Conservation (phyloP, 2,797 vertebrate species). For the Tenualosa thibaudeaui region DNA sequence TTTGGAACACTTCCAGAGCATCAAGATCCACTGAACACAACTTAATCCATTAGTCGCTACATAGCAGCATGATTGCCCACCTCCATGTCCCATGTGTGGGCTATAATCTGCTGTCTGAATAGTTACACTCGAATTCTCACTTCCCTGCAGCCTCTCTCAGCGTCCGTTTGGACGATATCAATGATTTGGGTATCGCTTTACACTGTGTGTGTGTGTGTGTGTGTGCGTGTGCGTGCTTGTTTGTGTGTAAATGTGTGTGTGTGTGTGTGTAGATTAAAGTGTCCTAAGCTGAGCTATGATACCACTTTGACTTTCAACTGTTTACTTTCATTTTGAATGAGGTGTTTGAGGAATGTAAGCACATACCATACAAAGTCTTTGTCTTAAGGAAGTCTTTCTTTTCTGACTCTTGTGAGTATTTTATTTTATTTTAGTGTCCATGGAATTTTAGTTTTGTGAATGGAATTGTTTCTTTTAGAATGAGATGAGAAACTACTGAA, state of each 20-base stretch:
- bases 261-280: background rate
- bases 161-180: background rate
- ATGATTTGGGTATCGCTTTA: background rate
- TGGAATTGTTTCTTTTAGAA: background rate
- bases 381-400: background rate
- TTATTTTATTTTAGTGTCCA: background rate
- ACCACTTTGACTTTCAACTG: background rate
- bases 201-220: background rate
- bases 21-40: slow-evolving; percentile 73
- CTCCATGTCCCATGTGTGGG: background rate
- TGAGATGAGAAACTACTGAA: background rate
- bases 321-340: background rate
- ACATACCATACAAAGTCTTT: background rate
- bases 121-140: background rate
- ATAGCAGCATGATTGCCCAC: background rate
- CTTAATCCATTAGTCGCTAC: too few species aligned
- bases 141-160: background rate
- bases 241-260: background rate
- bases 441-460: background rate
- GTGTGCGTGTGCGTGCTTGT: too few species aligned
- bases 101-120: background rate
- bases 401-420: background rate
- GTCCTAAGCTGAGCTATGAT: background rate
- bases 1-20: slow-evolving; percentile 86
- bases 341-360: background rate